Evolutionary conservation across 2,888 invertebrate species (phyloP).

Genomic region (Amiota mariae): DNA sequence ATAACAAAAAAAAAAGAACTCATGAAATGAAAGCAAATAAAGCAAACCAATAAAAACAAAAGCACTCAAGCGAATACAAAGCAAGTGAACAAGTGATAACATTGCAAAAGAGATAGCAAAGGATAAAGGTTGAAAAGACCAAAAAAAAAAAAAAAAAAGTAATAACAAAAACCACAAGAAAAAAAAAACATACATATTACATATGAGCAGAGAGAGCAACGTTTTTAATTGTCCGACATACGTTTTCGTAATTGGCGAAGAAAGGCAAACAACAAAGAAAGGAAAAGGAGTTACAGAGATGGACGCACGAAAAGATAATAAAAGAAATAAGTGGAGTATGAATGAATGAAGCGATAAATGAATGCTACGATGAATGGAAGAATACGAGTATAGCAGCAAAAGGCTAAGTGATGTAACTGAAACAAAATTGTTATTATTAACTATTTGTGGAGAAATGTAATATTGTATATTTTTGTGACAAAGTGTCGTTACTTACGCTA

Average conservation of each 20-base stretch:
- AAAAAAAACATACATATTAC: slow-evolving; percentile 49
- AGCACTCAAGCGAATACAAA: neutral
- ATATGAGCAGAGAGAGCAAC: no score
- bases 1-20: slow-evolving; percentile 28
- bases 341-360: neutral
- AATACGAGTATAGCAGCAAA: no score
- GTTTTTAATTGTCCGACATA: slow-evolving; percentile 60
- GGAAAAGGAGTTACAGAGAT: neutral
- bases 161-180: slow-evolving; percentile 23
- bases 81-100: neutral
- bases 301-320: neutral
- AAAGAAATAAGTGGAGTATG: neutral
- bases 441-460: neutral
- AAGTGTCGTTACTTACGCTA: neutral
- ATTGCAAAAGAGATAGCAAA: neutral
- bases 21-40: slow-evolving; percentile 32
- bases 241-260: slow-evolving; percentile 54
- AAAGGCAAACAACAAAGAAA: slow-evolving; percentile 22
- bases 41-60: slow-evolving; percentile 32
- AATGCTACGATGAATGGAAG: neutral
- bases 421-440: no score
- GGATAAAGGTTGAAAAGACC: slow-evolving; percentile 34
- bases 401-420: no score
- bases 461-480: neutral
- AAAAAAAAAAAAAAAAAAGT: neutral